Percentiles rank a stretch among this genome's conserved stretches.
Evolutionary conservation across 2,113 vertebrate genomes (phyloP).

Genomic region (Amblyornis subalaris): DNA sequence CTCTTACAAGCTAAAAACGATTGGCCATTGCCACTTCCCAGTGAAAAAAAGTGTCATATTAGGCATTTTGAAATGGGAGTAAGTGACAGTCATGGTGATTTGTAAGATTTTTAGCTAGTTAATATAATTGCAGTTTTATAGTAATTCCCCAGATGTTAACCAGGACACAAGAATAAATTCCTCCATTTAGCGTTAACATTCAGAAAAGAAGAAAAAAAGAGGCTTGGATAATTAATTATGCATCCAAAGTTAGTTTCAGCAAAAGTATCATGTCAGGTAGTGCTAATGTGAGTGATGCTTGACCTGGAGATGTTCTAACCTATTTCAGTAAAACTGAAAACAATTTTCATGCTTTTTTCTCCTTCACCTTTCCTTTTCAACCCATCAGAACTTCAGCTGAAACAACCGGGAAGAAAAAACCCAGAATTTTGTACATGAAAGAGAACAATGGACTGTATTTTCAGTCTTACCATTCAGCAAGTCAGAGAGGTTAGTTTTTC

Average conservation of each 20-base stretch:
- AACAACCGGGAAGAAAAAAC: background rate
- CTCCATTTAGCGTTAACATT: background rate
- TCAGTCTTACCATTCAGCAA: background rate
- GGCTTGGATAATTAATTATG: background rate
- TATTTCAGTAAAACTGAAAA: constrained; percentile 18
- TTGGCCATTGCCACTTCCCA: background rate
- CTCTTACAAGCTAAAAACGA: background rate
- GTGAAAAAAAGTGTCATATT: background rate
- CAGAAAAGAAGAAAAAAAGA: background rate
- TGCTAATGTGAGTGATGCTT: background rate
- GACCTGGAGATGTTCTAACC: constrained; percentile 7
- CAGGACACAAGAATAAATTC: background rate
- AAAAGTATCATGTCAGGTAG: constrained; percentile 13
- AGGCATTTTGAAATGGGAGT: background rate
- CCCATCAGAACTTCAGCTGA: background rate
- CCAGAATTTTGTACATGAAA: background rate
- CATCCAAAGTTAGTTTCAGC: constrained; percentile 16
- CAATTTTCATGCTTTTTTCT: background rate
- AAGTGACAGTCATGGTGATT: background rate
- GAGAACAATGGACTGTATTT: background rate
- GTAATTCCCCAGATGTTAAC: background rate
- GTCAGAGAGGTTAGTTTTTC: background rate
- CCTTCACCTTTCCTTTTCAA: background rate
- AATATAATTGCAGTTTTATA: constrained; percentile 1
- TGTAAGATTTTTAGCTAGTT: constrained; percentile 6